phyloP scores from a whole-genome alignment of 2,113 vertebrate species.

The Thymallus thymallus region DNA sequence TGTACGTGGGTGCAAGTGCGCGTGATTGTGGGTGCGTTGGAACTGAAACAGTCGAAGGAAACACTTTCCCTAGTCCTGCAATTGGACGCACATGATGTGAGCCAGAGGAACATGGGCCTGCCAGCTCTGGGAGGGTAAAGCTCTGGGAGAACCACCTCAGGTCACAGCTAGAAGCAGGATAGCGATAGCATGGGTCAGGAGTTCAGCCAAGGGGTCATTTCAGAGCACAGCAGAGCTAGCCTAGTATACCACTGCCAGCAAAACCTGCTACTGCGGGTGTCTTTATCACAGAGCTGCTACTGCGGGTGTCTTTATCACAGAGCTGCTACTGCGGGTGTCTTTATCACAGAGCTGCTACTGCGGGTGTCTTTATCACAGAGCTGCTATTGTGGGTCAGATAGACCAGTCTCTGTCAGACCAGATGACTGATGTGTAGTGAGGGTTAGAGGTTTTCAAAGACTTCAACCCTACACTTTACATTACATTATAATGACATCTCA shows the following conservation, averaged over 20 bases:
- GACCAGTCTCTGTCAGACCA: conserved; percentile 43
- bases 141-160: conserved; percentile 47
- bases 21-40: not conserved
- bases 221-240: too few species aligned
- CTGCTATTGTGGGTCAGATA: conserved; percentile 37
- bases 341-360: too few species aligned
- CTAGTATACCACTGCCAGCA: not conserved
- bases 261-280: too few species aligned
- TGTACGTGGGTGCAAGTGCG: too few species aligned
- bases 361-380: conserved; percentile 6
- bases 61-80: not conserved
- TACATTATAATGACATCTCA: conserved; percentile 48
- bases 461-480: conserved; percentile 24
- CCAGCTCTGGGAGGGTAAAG: conserved; percentile 4
- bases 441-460: conserved; percentile 57
- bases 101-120: not conserved
- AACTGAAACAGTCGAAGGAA: too few species aligned
- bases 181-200: too few species aligned
- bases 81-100: too few species aligned
- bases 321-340: too few species aligned
- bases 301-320: too few species aligned
- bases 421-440: conserved; percentile 55
- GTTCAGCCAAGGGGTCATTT: too few species aligned
- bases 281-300: too few species aligned
- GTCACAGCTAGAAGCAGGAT: conserved; percentile 4